Evolutionary conservation across 1,140 invertebrate genomes (phyloP), one percentile per base, ranked within the genome.

Genomic region (Ylistrum balloti): DNA sequence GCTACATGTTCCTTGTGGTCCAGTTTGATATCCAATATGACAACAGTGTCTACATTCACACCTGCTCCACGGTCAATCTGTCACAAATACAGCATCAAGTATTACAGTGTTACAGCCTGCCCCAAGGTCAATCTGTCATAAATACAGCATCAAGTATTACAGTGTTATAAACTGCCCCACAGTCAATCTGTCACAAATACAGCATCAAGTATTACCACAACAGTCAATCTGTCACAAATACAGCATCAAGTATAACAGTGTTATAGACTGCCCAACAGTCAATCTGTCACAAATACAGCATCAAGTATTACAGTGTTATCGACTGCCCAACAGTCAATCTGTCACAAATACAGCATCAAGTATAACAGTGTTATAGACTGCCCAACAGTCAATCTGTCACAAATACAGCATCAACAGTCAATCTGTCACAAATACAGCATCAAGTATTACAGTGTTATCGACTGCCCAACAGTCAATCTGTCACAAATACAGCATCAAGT

Each of bases 1-100:
- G 94, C 88, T 15, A 95, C 15, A 89, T 94, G 93, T 33, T 93
- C 92, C 45, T 93, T 93, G 88, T 89, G 93, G 35, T 91, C 93
- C 85, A 89, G 88, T 87, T 95, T 95, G 56, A 95, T 92, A 56
- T 94, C 93, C 92, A 95, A 94, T 33, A 92, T 91, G 17, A 95
- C 85, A 15, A 90, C 33, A 33, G 92, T 89, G 48, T 94, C 93
- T 13, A 91, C 56, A 89, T 92, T 92, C 13, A 93, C 89, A 15
- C 94, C 94, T 88, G 90, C 85, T 13, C 94, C 94, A 87, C 92
- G 86, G 74, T 95, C 94, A 92, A 95, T 88, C 94, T 95, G 87
- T 20, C 88, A 89, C 86, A 85, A 28, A 32, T 45, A 45, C 41
- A 45, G 41, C 41, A 45, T 45, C 1, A 9, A 45, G 41, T 38